Base-by-base conservation (phyloP, 2,888 invertebrate species). In the Xanthorhoe spadicearia region DNA sequence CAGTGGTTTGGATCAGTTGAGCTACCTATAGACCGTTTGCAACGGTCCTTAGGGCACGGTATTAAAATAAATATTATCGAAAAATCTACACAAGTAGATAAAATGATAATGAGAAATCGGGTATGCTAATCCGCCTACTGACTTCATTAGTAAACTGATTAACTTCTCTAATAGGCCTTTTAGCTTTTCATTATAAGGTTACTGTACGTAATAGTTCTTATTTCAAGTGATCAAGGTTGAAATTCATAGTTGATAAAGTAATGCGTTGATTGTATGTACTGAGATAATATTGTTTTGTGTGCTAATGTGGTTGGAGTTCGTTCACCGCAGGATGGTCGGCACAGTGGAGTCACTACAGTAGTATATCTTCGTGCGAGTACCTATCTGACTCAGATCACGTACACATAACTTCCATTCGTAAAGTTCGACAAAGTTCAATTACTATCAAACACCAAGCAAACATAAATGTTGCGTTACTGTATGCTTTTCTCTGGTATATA, bases 381-480 rank as follows among this genome's bases (percentile, higher is more conserved):
- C 28, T 56, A 51, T 48, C 61, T 65, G 65, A 56, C 56, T 56
- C 35, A 23, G 15, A 61, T 61, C 65, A 65, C 65, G 65, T 65
- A 61, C 35, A 19, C 56, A 61, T 23, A 8, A 10, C 1, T 15
- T 28, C 17, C 7, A 8, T 17, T 48, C 17, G 8, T 48, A 48
- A 48, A 48, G 17, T 43, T 43, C 38, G 48, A 15, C 48, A 48
- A 48, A 48, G 48, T 15, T 48, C 48, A 48, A 17, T 15, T 17
- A 48, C 48, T 17, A 48, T 48, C 48, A 17, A 5, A 5, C 1
- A 48, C 13, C 48, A 48, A 48, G 15, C 48, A 17, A 5, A 5
- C 1, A 48, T 13, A 43, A 43, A 48, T 8, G 15, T 48, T 48
- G 48, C 48, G 48, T 17, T 48, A 15, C 17, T 48, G 13, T 43